Conservation (phyloP, 2,113 vertebrate species). For the Sciurus niger region DNA sequence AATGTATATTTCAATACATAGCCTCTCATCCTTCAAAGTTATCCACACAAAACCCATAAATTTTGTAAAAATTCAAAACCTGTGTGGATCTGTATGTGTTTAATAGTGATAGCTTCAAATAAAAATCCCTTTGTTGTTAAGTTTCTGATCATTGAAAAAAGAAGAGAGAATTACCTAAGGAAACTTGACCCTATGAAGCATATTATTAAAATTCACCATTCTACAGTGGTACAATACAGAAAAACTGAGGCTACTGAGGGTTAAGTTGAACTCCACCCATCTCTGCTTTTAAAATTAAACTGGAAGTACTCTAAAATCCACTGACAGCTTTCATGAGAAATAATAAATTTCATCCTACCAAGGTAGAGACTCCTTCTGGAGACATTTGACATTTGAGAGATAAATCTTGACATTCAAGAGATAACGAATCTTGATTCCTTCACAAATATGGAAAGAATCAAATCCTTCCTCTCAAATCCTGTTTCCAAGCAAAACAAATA, state of each 20-base stretch:
- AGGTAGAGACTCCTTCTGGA: constrained; percentile 37
- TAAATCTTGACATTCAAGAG: constrained; percentile 70
- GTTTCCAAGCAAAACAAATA: not conserved
- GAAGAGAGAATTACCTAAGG: not conserved
- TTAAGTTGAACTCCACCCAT: constrained; percentile 2
- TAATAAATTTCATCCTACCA: constrained; percentile 67
- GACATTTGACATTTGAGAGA: constrained; percentile 72
- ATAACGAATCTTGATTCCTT: constrained; percentile 62
- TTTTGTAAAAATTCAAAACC: constrained; percentile 18
- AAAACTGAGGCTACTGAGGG: constrained; percentile 2
- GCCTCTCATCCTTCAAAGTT: constrained; percentile 19
- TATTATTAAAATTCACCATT: constrained; percentile 17
- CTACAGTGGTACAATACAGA: not conserved
- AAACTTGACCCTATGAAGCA: constrained; percentile 20
- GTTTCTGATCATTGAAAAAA: not conserved
- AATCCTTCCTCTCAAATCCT: not conserved
- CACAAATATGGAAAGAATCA: constrained; percentile 51
- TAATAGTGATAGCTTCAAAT: not conserved
- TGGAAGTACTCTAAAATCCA: constrained; percentile 35
- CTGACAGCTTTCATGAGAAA: constrained; percentile 69
- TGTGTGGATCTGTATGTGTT: not conserved
- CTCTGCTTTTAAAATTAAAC: not conserved
- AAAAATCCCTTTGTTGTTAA: not conserved
- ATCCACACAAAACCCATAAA: not conserved
- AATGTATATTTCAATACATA: not conserved